Base-by-base conservation (phyloP, 2,888 invertebrate species). In the Drosophila setosimentum region DNA sequence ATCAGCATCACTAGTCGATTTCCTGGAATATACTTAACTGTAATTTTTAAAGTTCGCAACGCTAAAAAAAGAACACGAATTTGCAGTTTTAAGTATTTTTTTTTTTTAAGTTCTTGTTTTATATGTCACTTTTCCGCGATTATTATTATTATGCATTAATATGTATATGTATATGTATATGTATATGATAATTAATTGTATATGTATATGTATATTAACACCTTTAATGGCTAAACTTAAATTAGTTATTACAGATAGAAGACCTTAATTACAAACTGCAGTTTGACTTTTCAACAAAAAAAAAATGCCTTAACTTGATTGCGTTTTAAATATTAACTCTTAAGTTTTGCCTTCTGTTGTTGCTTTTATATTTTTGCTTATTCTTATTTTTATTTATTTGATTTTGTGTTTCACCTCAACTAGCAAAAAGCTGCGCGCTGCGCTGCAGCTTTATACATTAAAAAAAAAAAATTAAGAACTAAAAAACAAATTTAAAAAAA, bases 181-280 rank as follows among this genome's bases (percentile, higher is more conserved):
- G 32, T 62, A 49, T 63, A 42, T 69, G 35, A 30, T 55, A 48
- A 49, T 62, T 67, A 55, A 51, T 49, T 59, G n/a, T 50, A 32
- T 58, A 54, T 59, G n/a, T 50, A 32, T 58, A 54, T 67, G 45
- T 68, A 68, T 78, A 79, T 78, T 68, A 78, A 78, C 79, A 78
- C 79, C 68, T 78, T 83, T 81, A 74, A 76, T 76, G 76, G 80
- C 82, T 87, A 66, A 80, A 70, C 80, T 87, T 84, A 87, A 66
- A 33, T 73, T 73, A 80, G 58, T 66, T 75, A 83, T 82, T 80
- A 82, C 68, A 82, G 63, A 68, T 70, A 82, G 73, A 65, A 53
- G 69, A 48, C 57, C 77, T 84, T 68, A 84, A 76, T 73, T 87
- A 83, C 78, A 83, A 80, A 80, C 82, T 74, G 73, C 60, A 73